phyloP scores from a whole-genome alignment of 1,140 invertebrate species.

The Drosophila triauraria region DNA sequence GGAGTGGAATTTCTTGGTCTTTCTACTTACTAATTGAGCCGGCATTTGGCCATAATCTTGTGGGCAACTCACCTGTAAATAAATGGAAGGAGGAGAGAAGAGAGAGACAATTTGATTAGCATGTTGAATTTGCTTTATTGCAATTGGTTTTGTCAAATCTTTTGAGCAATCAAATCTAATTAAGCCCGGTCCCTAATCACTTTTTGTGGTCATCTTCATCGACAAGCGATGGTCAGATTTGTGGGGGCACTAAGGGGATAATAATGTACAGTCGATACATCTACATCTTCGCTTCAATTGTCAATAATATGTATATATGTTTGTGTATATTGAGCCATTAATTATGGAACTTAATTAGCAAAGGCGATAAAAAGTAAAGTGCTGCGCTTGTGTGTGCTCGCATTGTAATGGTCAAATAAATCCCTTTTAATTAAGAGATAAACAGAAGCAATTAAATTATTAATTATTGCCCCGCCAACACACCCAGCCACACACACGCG shows the following conservation, averaged over 20 bases:
- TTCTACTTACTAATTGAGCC: conserved; percentile 80
- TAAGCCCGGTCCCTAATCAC: conserved; percentile 71
- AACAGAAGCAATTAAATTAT: conserved; percentile 85
- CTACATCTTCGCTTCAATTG: conserved; percentile 23
- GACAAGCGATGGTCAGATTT: conserved; percentile 21
- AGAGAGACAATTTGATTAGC: conserved; percentile 71
- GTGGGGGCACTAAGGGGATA: background rate
- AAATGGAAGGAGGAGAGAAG: conserved; percentile 38
- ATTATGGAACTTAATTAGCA: conserved; percentile 81
- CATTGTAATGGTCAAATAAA: conserved; percentile 73
- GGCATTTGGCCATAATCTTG: conserved; percentile 74
- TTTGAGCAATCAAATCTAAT: conserved; percentile 83
- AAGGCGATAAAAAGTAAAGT: conserved; percentile 78
- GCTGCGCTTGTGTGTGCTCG: conserved; percentile 39
- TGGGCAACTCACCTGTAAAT: conserved; percentile 81
- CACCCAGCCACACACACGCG: conserved; percentile 7
- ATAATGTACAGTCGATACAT: background rate
- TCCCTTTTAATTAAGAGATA: conserved; percentile 85
- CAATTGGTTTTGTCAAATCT: conserved; percentile 61
- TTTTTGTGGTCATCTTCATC: conserved; percentile 65
- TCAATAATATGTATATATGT: conserved; percentile 19
- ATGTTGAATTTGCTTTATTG: conserved; percentile 59
- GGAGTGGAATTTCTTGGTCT: conserved; percentile 37
- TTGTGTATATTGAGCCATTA: conserved; percentile 51
- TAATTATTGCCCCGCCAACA: conserved; percentile 66